Evolutionary conservation across 1,140 invertebrate species (phyloP), one percentile per base, ranked within the genome.

Genomic region (Sitophilus oryzae): DNA sequence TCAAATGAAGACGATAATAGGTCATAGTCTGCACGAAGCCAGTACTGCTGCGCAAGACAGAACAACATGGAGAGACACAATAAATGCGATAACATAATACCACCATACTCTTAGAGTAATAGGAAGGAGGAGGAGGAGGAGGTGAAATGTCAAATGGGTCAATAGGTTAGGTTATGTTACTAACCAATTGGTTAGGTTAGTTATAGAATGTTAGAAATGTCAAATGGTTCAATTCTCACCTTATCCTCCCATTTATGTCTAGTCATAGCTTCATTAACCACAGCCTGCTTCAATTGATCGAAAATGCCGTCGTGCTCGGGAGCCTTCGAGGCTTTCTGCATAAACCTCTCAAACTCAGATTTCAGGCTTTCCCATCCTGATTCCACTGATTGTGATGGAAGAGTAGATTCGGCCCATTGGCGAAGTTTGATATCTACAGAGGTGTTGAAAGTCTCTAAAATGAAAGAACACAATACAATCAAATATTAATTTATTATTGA

Each of bases 191-290:
- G n/a, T n/a, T n/a, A n/a, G n/a, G n/a, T n/a, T n/a, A n/a, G n/a
- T n/a, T n/a, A n/a, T n/a, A n/a, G n/a, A n/a, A n/a, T n/a, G n/a
- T n/a, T n/a, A n/a, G n/a, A n/a, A n/a, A n/a, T n/a, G n/a, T n/a
- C n/a, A n/a, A n/a, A n/a, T n/a, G n/a, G n/a, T n/a, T n/a, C n/a
- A n/a, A n/a, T n/a, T n/a, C 9, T 46, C 48, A 55, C 54, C 71
- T 95, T 94, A 43, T 86, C 82, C 74, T 99, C 96, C 96, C 96
- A 99, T 22, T 82, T 79, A 72, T 99, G 95, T 60, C 88, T 76
- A 9, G 79, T 73, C 64, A 93, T 83, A 1, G 91, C 86, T 66
- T 93, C 89, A 55, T 88, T 86, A 2, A 96, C 84, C 1, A 98
- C 95, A 1, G 88, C 83, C 9, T 77, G 71, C 73, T 98, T 98